Percentiles rank a stretch among this genome's conserved stretches.
These are phyloP conservation scores for Anarsia innoxiella DNA, from an alignment of 2,888 invertebrate species.

Conservation along the genomic window DNA sequence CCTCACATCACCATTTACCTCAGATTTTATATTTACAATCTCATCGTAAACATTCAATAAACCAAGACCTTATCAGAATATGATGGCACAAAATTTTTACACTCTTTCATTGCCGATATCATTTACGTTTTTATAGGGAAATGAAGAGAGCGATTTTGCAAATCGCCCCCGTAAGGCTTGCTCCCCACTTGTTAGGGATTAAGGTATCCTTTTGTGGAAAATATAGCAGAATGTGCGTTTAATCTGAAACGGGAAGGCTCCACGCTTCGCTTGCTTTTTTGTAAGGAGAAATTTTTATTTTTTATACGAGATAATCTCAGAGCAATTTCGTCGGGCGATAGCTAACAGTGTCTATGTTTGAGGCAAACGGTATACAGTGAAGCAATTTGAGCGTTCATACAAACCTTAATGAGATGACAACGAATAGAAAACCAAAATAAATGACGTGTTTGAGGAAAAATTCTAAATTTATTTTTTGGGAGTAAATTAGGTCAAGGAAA, in stretches of 20 bases:
- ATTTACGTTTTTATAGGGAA: constrained; percentile 7
- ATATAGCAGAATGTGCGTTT: constrained; percentile 71
- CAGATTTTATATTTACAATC: constrained; percentile 4
- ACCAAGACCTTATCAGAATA: constrained; percentile 9
- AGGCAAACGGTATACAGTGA: constrained; percentile 14
- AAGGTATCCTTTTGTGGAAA: constrained; percentile 72
- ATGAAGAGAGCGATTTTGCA: constrained; percentile 35
- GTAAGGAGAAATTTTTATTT: constrained; percentile 40
- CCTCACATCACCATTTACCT: constrained; percentile 4
- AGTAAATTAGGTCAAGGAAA: no score
- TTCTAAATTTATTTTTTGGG: no score
- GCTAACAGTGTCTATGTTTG: constrained; percentile 23
- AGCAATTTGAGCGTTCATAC: constrained; percentile 17
- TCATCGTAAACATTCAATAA: constrained; percentile 6
- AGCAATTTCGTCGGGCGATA: constrained; percentile 41
- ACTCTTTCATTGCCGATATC: constrained; percentile 9
- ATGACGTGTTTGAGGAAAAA: no score
- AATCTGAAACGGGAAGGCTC: constrained; percentile 48
- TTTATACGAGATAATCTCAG: constrained; percentile 48
- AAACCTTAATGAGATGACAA: constrained; percentile 24
- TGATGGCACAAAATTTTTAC: constrained; percentile 4
- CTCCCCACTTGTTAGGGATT: constrained; percentile 69
- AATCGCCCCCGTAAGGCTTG: constrained; percentile 46
- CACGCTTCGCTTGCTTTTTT: constrained; percentile 56
- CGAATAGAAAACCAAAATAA: constrained; percentile 9